These are phyloP conservation scores for Philereme transversata DNA, from an alignment of 2,888 invertebrate genomes.

Conservation along the genomic window DNA sequence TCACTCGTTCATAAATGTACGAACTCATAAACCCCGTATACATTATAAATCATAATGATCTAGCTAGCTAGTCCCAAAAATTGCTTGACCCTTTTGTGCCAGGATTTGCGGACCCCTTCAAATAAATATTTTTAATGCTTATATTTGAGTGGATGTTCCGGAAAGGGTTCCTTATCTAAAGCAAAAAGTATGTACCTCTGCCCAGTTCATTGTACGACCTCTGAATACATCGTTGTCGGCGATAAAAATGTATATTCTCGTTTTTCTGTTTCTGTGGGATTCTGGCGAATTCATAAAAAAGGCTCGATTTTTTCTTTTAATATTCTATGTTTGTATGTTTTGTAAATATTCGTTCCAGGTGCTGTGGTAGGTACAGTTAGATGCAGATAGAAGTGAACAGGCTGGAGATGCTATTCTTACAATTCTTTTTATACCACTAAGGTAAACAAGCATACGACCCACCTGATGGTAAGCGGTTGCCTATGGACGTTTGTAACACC, in stretches of 20 bases:
- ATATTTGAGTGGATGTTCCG: slow-evolving; percentile 20
- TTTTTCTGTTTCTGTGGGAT: too few species aligned
- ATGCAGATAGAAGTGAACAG: too few species aligned
- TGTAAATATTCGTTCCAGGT: too few species aligned
- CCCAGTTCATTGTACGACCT: slow-evolving; percentile 9
- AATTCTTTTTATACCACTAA: too few species aligned
- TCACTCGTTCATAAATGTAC: slow-evolving; percentile 29
- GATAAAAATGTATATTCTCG: slow-evolving; percentile 6
- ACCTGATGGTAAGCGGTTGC: too few species aligned
- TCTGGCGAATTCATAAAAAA: neutral
- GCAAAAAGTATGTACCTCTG: slow-evolving; percentile 5
- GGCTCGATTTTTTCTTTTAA: too few species aligned
- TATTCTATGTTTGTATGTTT: too few species aligned
- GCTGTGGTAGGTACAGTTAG: too few species aligned
- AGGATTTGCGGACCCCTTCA: slow-evolving; percentile 38
- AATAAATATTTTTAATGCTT: slow-evolving; percentile 37
- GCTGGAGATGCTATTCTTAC: too few species aligned
- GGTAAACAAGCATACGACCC: too few species aligned
- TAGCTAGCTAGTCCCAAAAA: slow-evolving; percentile 33
- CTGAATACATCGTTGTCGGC: neutral
- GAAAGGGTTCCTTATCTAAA: slow-evolving; percentile 13
- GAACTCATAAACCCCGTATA: slow-evolving; percentile 24
- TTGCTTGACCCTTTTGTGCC: slow-evolving; percentile 35
- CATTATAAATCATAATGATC: neutral
- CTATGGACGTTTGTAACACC: too few species aligned